A percentile compares a stretch with the other conserved stretches of the same genome.
These are phyloP conservation scores for Buteo buteo DNA, from an alignment of 2,113 vertebrate species.

Conservation along the genomic window DNA sequence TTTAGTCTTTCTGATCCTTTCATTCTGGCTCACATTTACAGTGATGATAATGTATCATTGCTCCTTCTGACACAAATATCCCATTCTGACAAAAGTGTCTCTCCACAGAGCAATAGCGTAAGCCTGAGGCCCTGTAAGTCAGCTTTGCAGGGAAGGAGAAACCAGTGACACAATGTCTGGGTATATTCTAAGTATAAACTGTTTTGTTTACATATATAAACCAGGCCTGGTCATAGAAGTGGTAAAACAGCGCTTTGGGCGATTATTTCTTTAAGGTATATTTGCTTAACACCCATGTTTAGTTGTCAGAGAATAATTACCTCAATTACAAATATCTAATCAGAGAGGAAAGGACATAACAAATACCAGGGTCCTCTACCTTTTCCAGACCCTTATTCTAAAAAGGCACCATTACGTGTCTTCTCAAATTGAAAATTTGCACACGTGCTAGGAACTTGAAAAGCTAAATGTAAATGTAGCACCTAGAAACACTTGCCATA, in stretches of 20 bases:
- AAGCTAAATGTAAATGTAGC: not conserved
- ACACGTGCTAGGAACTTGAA: not conserved
- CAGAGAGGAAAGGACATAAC: not conserved
- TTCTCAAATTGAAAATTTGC: not conserved
- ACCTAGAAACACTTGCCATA: not conserved
- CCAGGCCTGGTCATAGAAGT: not conserved
- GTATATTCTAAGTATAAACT: constrained; percentile 3
- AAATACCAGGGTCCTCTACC: not conserved
- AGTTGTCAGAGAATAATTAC: not conserved
- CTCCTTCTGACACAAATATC: constrained; percentile 16
- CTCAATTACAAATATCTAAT: not conserved
- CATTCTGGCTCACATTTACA: not conserved
- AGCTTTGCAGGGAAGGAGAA: not conserved
- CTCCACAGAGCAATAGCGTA: not conserved
- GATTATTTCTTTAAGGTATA: not conserved
- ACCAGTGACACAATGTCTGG: not conserved
- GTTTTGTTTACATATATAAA: constrained; percentile 28
- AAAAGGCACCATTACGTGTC: not conserved
- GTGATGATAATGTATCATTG: not conserved
- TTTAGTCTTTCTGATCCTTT: not conserved
- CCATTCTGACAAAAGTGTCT: not conserved
- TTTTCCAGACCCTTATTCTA: not conserved
- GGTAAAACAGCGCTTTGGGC: not conserved
- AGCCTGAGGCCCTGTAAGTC: constrained; percentile 23
- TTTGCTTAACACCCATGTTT: not conserved